Conservation (phyloP, 2,113 vertebrate genomes). For the Laticauda colubrina region DNA sequence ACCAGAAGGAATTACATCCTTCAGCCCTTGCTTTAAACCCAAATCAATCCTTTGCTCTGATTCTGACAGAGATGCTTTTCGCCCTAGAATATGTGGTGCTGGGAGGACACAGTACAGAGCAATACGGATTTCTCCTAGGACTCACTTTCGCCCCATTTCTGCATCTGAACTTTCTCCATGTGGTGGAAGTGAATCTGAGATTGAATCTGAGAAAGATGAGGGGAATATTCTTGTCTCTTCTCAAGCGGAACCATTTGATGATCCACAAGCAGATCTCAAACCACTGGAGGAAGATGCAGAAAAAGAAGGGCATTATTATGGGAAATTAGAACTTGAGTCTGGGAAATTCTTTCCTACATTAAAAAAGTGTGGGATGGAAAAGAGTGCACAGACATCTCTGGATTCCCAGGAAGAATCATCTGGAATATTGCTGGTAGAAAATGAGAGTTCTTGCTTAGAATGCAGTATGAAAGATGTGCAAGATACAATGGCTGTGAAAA, state of each 20-base stretch:
- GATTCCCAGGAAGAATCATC: slow-evolving; percentile 94
- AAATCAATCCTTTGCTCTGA: slow-evolving; percentile 97
- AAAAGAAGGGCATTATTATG: slow-evolving; percentile 94
- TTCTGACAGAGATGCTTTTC: slow-evolving; percentile 87
- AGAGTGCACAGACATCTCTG: slow-evolving; percentile 97
- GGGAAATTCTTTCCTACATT: slow-evolving; percentile 94
- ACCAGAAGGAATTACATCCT: slow-evolving; percentile 91
- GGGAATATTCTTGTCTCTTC: slow-evolving; percentile 74
- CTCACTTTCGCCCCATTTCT: slow-evolving; percentile 98
- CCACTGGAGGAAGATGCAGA: slow-evolving; percentile 98
- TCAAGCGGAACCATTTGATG: slow-evolving; percentile 86
- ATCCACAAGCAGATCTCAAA: slow-evolving; percentile 94
- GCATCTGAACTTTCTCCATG: slow-evolving; percentile 95
- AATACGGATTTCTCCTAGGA: slow-evolving; percentile 96
- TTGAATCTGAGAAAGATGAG: slow-evolving; percentile 96
- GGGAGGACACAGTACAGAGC: slow-evolving; percentile 95
- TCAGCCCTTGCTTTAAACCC: slow-evolving; percentile 95
- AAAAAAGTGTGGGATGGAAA: slow-evolving; percentile 98
- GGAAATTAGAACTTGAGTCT: slow-evolving; percentile 97
- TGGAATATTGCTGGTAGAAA: slow-evolving; percentile 75
- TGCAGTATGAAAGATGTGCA: slow-evolving; percentile 78
- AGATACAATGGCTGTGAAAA: slow-evolving; percentile 69
- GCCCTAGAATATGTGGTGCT: slow-evolving; percentile 88
- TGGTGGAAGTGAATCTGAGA: slow-evolving; percentile 92
- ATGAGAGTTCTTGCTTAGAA: slow-evolving; percentile 82